Conservation (phyloP, 2,113 vertebrate genomes). For the Castor canadensis region DNA sequence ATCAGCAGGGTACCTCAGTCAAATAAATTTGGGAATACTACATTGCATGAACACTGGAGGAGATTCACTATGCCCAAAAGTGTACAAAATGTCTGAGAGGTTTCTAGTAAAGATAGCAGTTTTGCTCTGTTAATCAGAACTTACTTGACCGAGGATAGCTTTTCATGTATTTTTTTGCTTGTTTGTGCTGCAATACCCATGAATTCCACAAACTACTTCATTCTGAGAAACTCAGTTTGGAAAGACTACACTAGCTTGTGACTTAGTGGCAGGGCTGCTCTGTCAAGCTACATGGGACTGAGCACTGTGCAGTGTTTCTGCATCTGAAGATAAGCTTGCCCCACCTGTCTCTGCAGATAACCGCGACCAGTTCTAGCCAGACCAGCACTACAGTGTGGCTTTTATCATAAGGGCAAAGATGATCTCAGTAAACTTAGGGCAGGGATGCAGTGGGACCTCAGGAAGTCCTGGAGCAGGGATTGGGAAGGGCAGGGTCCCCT, state of each 20-base stretch:
- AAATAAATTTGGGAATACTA: background rate
- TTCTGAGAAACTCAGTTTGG: background rate
- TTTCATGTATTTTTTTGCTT: background rate
- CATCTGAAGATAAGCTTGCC: background rate
- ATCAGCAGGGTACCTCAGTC: background rate
- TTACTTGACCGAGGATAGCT: background rate
- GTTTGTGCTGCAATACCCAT: background rate
- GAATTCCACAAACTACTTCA: background rate
- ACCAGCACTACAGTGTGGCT: background rate
- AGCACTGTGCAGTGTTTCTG: background rate
- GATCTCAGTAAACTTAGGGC: background rate
- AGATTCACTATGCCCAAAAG: background rate
- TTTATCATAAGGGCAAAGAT: background rate
- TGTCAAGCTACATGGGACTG: background rate
- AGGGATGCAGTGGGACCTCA: background rate
- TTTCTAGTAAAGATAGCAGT: background rate
- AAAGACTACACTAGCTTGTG: background rate
- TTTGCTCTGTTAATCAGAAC: background rate
- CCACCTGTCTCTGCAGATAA: background rate
- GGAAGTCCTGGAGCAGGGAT: background rate
- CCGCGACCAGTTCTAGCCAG: background rate
- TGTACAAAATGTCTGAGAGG: background rate
- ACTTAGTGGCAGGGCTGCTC: accelerated
- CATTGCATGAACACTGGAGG: background rate
- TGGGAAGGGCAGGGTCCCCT: background rate